These are phyloP conservation scores for Crossocerus cetratus DNA, from an alignment of 2,888 invertebrate species.

Conservation along the genomic window DNA sequence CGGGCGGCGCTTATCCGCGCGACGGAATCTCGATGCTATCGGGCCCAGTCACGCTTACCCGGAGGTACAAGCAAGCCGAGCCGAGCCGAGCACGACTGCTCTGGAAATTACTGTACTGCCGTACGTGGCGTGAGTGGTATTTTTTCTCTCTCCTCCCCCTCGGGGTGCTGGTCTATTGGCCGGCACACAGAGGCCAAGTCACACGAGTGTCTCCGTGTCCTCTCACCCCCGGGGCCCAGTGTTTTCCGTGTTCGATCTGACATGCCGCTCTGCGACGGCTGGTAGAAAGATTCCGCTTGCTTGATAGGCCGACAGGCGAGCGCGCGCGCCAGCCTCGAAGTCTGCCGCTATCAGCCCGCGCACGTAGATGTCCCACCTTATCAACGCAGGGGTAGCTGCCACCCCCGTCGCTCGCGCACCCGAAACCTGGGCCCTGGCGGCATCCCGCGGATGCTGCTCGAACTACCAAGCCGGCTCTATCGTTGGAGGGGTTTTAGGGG, in stretches of 20 bases:
- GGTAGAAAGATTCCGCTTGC: constrained; percentile 29
- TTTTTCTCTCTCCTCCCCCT: constrained; percentile 41
- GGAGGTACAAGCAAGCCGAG: constrained; percentile 59
- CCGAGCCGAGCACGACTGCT: constrained; percentile 55
- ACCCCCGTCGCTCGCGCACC: constrained; percentile 24
- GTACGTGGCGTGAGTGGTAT: constrained; percentile 65
- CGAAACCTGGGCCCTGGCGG: constrained; percentile 64
- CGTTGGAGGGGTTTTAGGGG: constrained; percentile 58
- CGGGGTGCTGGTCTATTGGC: constrained; percentile 5
- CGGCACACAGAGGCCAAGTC: constrained; percentile 19
- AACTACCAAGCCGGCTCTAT: constrained; percentile 49
- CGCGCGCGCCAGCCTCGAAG: constrained; percentile 43
- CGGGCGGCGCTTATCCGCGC: constrained; percentile 66
- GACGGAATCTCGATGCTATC: constrained; percentile 72
- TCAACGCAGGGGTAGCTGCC: constrained; percentile 57
- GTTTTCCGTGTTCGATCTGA: constrained; percentile 48
- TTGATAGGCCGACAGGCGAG: constrained; percentile 16
- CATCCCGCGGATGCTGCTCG: constrained; percentile 60
- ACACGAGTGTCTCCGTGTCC: constrained; percentile 18
- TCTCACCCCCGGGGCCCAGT: constrained; percentile 18
- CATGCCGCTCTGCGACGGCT: constrained; percentile 40
- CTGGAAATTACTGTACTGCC: constrained; percentile 64
- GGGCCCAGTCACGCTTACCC: constrained; percentile 71
- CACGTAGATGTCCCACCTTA: constrained; percentile 56
- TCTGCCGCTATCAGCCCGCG: constrained; percentile 17